Evolutionary conservation across 1,140 invertebrate genomes (phyloP).

Genomic region (Teleopsis dalmanni): DNA sequence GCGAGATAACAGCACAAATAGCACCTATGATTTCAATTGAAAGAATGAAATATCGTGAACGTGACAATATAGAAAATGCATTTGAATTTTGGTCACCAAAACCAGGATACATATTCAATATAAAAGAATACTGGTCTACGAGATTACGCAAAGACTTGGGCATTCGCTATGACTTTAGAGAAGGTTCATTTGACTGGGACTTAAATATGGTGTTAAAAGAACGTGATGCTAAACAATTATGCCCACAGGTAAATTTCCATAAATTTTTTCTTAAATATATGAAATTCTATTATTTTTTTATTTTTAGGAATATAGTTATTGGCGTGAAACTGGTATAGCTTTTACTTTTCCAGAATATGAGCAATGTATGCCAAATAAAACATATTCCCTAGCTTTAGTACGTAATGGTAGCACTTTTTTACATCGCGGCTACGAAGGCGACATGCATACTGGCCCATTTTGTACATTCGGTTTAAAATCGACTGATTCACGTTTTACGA

Average conservation of each 20-base stretch:
- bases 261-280: not conserved
- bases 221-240: constrained; percentile 53
- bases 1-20: constrained; percentile 52
- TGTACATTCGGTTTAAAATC: constrained; percentile 64
- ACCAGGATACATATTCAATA: constrained; percentile 56
- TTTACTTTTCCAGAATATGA: constrained; percentile 79
- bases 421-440: constrained; percentile 72
- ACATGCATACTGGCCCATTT: constrained; percentile 75
- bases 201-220: constrained; percentile 72
- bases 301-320: constrained; percentile 65
- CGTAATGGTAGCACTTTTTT: constrained; percentile 53
- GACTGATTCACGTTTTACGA: constrained; percentile 57
- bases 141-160: constrained; percentile 57
- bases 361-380: constrained; percentile 65
- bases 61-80: constrained; percentile 72
- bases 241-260: constrained; percentile 32
- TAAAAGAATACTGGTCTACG: constrained; percentile 66
- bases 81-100: constrained; percentile 68
- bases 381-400: constrained; percentile 58
- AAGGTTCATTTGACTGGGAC: constrained; percentile 85
- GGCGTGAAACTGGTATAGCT: constrained; percentile 72
- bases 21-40: constrained; percentile 59
- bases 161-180: constrained; percentile 65
- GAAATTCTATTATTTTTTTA: constrained; percentile 10
- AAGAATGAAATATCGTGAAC: constrained; percentile 65